These are phyloP conservation scores for Osmerus eperlanus DNA, from an alignment of 2,113 vertebrate species.

Conservation along the genomic window DNA sequence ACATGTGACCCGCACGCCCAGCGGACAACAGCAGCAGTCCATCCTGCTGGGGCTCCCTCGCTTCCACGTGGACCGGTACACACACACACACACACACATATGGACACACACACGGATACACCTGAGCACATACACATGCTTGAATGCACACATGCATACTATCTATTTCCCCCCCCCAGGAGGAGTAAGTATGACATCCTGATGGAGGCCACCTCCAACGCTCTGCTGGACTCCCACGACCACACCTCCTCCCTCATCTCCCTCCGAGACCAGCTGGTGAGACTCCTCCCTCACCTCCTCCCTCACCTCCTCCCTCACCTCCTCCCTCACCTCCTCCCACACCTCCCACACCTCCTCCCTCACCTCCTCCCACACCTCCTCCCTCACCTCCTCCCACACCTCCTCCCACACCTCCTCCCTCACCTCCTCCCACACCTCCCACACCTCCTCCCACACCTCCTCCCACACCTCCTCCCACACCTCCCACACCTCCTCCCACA, in stretches of 20 bases:
- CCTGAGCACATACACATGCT: background rate
- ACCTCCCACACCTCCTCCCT: too few species aligned
- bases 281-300: constrained; percentile 21
- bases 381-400: too few species aligned
- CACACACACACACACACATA: constrained; percentile 7
- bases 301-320: too few species aligned
- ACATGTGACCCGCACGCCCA: constrained; percentile 74
- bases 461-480: too few species aligned
- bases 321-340: too few species aligned
- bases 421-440: too few species aligned
- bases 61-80: constrained; percentile 88
- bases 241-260: constrained; percentile 72
- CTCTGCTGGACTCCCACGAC: constrained; percentile 72
- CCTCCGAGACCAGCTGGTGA: constrained; percentile 84
- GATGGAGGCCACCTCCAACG: constrained; percentile 82
- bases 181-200: constrained; percentile 90
- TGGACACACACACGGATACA: background rate
- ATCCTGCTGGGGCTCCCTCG: constrained; percentile 89
- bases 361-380: too few species aligned
- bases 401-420: too few species aligned
- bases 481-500: too few species aligned
- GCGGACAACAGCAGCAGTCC: constrained; percentile 84
- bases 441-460: too few species aligned
- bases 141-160: background rate
- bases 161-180: constrained; percentile 60